Evolutionary conservation across 2,797 vertebrate species (phyloP).

Genomic region (Adelosebastes latens): DNA sequence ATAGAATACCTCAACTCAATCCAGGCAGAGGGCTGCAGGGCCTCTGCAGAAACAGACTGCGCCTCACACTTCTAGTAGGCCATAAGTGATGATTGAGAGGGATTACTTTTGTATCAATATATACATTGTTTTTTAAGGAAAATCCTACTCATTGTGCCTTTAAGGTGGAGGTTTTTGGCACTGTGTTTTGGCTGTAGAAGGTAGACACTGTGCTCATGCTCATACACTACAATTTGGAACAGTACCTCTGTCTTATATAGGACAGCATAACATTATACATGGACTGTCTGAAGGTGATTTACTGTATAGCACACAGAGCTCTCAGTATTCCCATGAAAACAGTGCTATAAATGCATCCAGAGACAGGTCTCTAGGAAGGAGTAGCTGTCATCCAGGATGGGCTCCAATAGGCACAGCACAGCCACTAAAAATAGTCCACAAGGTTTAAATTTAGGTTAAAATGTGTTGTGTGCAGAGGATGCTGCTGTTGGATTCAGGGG

Average conservation of each 20-base stretch:
- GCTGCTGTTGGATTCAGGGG: conserved; percentile 12
- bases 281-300: not conserved
- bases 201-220: not conserved
- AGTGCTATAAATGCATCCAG: not conserved
- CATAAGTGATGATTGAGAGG: not conserved
- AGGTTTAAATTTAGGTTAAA: conserved; percentile 61
- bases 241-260: not conserved
- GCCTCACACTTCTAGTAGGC: not conserved
- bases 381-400: conserved; percentile 24
- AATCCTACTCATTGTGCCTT: not conserved
- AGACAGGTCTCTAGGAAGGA: not conserved
- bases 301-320: not conserved
- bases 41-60: not conserved
- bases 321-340: not conserved
- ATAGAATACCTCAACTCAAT: not conserved
- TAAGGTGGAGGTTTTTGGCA: not conserved
- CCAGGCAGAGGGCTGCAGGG: not conserved
- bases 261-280: not conserved
- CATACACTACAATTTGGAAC: not conserved
- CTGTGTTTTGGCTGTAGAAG: not conserved
- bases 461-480: conserved; percentile 34
- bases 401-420: conserved; percentile 21
- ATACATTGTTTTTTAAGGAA: not conserved
- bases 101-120: not conserved
- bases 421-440: conserved; percentile 68